Evolutionary conservation across 2,113 vertebrate species (phyloP).

Genomic region (Tautogolabrus adspersus): DNA sequence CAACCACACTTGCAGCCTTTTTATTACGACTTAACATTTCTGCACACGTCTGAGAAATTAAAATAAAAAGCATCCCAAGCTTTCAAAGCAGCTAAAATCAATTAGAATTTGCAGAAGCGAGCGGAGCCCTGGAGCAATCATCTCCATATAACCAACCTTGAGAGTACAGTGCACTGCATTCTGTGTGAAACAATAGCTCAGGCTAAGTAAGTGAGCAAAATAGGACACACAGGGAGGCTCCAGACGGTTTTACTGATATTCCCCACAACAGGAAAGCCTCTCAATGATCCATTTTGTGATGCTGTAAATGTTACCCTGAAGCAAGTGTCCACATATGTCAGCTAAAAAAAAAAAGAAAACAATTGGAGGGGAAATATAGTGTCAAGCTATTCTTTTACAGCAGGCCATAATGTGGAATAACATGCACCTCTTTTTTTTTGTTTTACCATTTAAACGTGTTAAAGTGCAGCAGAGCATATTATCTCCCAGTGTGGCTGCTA

Average conservation of each 20-base stretch:
- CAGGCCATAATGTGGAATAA: neutral
- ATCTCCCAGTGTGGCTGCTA: no score
- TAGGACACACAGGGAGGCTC: neutral
- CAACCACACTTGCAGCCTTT: neutral
- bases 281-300: neutral
- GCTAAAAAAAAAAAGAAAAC: no score
- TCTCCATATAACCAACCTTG: neutral
- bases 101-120: neutral
- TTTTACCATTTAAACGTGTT: neutral
- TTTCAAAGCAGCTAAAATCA: conserved; percentile 3
- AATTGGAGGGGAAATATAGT: no score
- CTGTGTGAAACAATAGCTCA: neutral
- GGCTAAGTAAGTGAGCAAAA: neutral
- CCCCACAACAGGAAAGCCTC: neutral
- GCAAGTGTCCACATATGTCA: neutral
- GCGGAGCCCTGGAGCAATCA: neutral
- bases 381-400: neutral
- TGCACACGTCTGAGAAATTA: neutral
- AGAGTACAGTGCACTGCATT: neutral
- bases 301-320: neutral
- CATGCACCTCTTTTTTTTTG: neutral
- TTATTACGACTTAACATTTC: neutral
- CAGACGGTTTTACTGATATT: neutral
- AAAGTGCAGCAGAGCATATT: neutral
- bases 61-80: neutral